Evolutionary conservation across 2,113 vertebrate genomes (phyloP).

Genomic region (Mormyrus iriodes): DNA sequence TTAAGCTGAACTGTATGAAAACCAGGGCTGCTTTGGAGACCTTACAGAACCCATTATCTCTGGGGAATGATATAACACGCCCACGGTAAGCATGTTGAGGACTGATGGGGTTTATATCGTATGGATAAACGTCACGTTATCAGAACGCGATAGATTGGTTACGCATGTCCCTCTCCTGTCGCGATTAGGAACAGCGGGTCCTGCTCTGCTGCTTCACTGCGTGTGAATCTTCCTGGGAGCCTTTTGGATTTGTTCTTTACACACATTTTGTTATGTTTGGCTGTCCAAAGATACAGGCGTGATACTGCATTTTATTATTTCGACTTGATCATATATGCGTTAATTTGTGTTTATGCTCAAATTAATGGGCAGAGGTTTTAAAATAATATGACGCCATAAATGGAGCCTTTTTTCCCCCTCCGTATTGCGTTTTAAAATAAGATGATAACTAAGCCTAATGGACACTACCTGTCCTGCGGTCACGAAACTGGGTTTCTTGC

Average conservation of each 20-base stretch:
- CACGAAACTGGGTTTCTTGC: background rate
- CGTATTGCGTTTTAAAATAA: background rate
- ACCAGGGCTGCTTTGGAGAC: background rate
- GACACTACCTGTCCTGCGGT: background rate
- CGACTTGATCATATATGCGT: background rate
- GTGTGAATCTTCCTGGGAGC: background rate
- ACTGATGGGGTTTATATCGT: background rate
- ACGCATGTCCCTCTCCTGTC: background rate
- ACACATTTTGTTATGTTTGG: background rate
- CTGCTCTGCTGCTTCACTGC: background rate
- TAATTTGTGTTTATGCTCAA: background rate
- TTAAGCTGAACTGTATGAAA: background rate
- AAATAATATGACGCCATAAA: background rate
- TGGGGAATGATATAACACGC: background rate
- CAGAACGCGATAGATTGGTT: background rate
- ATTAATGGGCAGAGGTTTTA: background rate
- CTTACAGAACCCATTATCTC: background rate
- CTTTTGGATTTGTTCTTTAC: background rate
- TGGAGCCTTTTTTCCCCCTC: background rate
- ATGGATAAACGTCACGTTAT: background rate
- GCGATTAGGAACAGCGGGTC: background rate
- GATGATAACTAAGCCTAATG: background rate
- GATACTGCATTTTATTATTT: background rate
- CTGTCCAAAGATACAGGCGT: background rate
- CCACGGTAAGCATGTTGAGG: background rate